A percentile compares a stretch with the other conserved stretches of the same genome.
phyloP scores from a whole-genome alignment of 2,113 vertebrate genomes.

The Albula goreensis region DNA sequence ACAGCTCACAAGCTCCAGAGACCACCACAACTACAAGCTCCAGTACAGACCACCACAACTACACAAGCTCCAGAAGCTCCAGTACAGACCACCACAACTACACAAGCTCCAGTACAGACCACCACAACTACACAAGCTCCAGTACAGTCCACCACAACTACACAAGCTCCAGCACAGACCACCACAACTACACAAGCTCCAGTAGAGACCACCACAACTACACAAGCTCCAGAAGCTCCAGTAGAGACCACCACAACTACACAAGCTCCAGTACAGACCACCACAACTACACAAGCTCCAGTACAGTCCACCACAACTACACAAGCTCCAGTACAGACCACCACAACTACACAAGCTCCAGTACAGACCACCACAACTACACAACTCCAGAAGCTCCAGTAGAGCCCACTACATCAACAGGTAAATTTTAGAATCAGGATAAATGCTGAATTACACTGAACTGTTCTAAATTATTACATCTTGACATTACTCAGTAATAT shows the following conservation, averaged over 20 bases:
- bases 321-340: too few species aligned
- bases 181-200: conserved; percentile 8
- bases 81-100: conserved; percentile 6
- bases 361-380: too few species aligned
- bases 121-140: neutral
- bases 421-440: too few species aligned
- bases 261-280: conserved; percentile 5
- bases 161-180: neutral
- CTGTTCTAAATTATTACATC: too few species aligned
- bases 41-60: neutral
- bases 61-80: neutral
- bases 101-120: neutral
- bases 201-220: neutral
- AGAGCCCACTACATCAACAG: too few species aligned
- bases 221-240: neutral
- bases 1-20: neutral
- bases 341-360: too few species aligned
- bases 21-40: conserved; percentile 22
- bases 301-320: neutral
- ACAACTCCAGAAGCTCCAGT: too few species aligned
- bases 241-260: neutral
- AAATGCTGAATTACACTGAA: too few species aligned
- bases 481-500: too few species aligned
- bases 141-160: neutral
- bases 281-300: neutral